Evolutionary conservation across 2,888 invertebrate species (phyloP), one percentile per base, ranked within the genome.

Genomic region (Drosophila diplacantha): DNA sequence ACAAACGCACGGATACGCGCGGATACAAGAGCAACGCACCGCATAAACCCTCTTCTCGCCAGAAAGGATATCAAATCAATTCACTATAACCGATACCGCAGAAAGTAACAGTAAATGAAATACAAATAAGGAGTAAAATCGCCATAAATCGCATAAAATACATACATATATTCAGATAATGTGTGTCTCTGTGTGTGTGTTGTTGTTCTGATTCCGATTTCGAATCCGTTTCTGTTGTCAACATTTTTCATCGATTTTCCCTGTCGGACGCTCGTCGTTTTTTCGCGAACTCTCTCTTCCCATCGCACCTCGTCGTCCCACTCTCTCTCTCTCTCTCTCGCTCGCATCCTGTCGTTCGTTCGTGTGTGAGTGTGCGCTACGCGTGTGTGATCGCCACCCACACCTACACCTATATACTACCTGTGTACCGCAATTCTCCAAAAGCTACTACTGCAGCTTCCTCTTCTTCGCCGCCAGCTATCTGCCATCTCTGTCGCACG

Each of bases 221-320:
- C 43, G 51, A 46, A 20, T 44, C 43, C 43, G 68, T 65, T 59
- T 68, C 54, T 69, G 69, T 55, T 69, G 69, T 73, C 71, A 74
- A 73, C 74, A 65, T 65, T 71, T 66, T 71, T 61, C 71, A 74
- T 74, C 74, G 73, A 74, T 74, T 74, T 62, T 71, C 68, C 74
- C 69, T 77, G 72, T 75, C 69, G 69, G 60, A 68, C 60, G 62
- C 52, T 57, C 59, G 62, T 56, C 58, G 70, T 65, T 53, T 70
- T 70, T 65, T 69, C 57, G 66, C 59, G 65, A 57, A 41, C 39
- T 60, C 53, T 50, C 49, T 34, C 32, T 26, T 22, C 43, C 51
- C 29, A 20, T 16, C n/a, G 29, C 43, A 29, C 20, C 43, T 52
- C 29, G 26, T n/a, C 18, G 26, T 38, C 34, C 32, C 16, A 20